Conservation (phyloP, 2,797 vertebrate species). For the Chiloscyllium punctatum region DNA sequence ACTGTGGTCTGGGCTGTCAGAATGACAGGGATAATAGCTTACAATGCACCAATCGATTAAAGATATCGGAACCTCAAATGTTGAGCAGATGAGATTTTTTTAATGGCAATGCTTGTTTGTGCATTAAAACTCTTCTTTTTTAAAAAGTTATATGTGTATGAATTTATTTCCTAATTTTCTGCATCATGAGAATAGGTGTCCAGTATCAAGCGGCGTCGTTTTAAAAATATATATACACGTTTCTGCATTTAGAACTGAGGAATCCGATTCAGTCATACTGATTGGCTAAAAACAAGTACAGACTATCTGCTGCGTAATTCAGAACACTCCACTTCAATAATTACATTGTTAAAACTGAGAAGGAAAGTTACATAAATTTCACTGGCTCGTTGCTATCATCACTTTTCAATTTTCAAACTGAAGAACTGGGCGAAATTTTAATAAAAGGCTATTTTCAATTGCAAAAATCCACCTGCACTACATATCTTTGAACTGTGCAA, state of each 20-base stretch:
- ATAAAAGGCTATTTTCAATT: not conserved
- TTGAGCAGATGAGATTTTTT: not conserved
- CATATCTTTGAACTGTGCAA: too few relatives aligned
- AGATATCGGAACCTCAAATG: not conserved
- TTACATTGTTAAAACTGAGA: not conserved
- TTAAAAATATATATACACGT: not conserved
- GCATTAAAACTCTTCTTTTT: not conserved
- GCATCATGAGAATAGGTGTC: not conserved
- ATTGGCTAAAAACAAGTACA: not conserved
- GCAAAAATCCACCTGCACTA: too few relatives aligned
- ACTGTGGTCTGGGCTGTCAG: not conserved
- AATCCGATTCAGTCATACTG: not conserved
- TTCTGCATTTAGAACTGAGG: not conserved
- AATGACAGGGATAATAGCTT: not conserved
- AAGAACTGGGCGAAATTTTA: not conserved
- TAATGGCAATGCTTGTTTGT: not conserved
- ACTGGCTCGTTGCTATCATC: not conserved
- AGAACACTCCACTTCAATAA: not conserved
- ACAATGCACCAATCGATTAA: not conserved
- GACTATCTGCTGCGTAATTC: not conserved
- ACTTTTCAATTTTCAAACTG: not conserved
- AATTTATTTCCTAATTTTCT: not conserved
- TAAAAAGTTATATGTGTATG: not conserved
- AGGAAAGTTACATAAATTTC: not conserved
- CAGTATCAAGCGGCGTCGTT: not conserved